These are phyloP conservation scores for Gryllus bimaculatus DNA, from an alignment of 1,140 invertebrate genomes.

Conservation along the genomic window DNA sequence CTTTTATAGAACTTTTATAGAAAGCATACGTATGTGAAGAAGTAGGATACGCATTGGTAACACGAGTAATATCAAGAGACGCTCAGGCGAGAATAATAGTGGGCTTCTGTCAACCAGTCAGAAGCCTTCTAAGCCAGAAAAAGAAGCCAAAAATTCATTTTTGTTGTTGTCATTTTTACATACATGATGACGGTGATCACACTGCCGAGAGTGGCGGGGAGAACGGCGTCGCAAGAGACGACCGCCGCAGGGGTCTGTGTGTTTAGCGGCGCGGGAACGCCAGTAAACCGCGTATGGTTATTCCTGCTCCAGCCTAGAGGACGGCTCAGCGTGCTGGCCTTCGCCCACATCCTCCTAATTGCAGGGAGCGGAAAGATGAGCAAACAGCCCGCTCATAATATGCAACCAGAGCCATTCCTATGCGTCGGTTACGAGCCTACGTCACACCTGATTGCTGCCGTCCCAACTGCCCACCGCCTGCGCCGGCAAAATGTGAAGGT, in stretches of 20 bases:
- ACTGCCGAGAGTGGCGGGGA: neutral
- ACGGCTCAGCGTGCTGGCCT: neutral
- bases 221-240: neutral
- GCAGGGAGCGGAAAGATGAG: neutral
- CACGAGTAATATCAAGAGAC: no score
- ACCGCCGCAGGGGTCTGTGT: neutral
- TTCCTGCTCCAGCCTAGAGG: neutral
- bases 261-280: neutral
- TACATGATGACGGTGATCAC: neutral
- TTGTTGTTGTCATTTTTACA: no score
- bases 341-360: neutral
- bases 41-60: no score
- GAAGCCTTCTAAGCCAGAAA: no score
- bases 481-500: no score
- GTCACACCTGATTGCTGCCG: no score
- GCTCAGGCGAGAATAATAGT: no score
- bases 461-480: no score
- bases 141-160: no score
- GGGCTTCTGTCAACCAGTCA: no score
- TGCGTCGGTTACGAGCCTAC: neutral
- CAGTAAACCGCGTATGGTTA: neutral
- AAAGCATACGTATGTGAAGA: no score
- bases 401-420: neutral
- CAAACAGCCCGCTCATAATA: neutral
- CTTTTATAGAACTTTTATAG: no score